Conservation (phyloP, 2,888 invertebrate genomes). For the Netelia melanura region DNA sequence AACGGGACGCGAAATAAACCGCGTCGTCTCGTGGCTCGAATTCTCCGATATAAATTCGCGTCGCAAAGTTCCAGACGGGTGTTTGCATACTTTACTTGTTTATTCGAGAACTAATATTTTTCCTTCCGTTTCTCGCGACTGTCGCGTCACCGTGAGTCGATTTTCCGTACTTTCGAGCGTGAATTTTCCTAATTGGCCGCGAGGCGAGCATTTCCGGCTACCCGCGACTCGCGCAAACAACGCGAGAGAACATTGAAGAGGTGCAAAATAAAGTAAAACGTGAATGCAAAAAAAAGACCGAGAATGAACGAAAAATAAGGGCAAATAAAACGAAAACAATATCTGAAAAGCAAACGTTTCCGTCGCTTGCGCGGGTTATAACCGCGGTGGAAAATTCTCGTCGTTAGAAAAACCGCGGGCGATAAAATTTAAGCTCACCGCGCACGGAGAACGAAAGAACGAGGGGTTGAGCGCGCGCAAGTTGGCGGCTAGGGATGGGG, state of each 20-base stretch:
- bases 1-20: no score
- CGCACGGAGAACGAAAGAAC: background rate
- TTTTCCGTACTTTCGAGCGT: slow-evolving; percentile 36
- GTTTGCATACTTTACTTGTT: no score
- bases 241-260: slow-evolving; percentile 23
- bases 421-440: slow-evolving; percentile 60
- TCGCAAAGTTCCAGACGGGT: no score
- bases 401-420: slow-evolving; percentile 62
- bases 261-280: background rate
- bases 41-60: no score
- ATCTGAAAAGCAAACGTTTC: slow-evolving; percentile 41
- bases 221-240: slow-evolving; percentile 28
- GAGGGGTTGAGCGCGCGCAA: background rate
- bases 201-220: background rate
- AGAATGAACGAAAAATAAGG: background rate
- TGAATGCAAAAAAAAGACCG: background rate
- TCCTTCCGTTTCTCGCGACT: background rate
- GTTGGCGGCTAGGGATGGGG: no score
- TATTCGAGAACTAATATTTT: no score
- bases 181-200: slow-evolving; percentile 56
- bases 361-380: slow-evolving; percentile 25
- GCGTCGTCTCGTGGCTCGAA: no score
- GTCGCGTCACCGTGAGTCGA: slow-evolving; percentile 14
- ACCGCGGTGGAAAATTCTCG: slow-evolving; percentile 31
- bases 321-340: background rate